A percentile compares a stretch with the other conserved stretches of the same genome.
Conservation (phyloP, 2,797 vertebrate genomes). For the Falco columbarius region DNA sequence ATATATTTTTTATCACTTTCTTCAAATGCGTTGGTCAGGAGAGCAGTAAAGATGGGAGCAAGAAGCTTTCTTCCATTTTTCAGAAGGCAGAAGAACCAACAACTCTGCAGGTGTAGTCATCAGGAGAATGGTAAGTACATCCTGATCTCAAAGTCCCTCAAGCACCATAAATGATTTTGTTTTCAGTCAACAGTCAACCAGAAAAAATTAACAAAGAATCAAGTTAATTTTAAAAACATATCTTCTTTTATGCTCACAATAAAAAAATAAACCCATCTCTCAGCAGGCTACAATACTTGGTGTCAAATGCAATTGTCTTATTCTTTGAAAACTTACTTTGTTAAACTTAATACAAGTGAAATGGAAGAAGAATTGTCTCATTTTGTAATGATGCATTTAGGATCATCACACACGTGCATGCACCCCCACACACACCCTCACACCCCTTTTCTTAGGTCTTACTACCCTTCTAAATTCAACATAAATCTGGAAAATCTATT, state of each 20-base stretch:
- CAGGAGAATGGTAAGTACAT: background rate
- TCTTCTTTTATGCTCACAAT: background rate
- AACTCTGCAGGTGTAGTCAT: background rate
- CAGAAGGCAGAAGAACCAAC: background rate
- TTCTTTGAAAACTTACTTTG: background rate
- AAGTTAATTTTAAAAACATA: background rate
- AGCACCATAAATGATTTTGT: background rate
- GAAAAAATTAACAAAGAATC: background rate
- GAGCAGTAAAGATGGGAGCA: background rate
- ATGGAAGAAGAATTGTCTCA: background rate
- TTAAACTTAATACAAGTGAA: background rate
- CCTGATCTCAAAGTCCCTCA: background rate
- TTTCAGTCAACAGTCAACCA: background rate
- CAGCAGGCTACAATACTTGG: background rate
- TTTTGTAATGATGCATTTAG: background rate
- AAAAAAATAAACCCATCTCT: background rate
- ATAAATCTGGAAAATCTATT: background rate
- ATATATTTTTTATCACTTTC: background rate
- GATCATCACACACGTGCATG: no score
- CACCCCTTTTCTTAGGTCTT: background rate
- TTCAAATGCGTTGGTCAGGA: background rate
- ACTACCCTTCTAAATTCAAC: background rate
- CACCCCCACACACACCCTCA: no score
- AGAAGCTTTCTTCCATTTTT: background rate
- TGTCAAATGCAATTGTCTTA: background rate